Evolutionary conservation across 2,888 invertebrate genomes (phyloP), one percentile per base, ranked within the genome.

Genomic region (Anoplius nigerrimus): DNA sequence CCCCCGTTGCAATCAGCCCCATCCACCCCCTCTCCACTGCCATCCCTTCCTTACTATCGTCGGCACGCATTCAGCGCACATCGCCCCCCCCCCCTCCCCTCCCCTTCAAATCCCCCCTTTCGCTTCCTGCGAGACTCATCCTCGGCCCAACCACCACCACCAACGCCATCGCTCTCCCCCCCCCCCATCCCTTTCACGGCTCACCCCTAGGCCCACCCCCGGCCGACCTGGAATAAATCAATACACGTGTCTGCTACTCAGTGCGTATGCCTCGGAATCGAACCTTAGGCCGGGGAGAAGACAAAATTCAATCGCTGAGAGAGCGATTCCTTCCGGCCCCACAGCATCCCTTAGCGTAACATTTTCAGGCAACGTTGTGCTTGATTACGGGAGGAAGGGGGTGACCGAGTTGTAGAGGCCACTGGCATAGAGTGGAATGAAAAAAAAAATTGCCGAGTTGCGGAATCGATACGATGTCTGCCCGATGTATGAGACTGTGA

Each of bases 231-330:
- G 84, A 88, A 88, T 88, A 88, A 88, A 88, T 88, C 88, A 88
- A 88, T 88, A 88, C 87, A 87, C 85, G 87, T 88, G 88, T 88
- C 88, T 88, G 87, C 86, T 83, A 82, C 84, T 82, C 80, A 82
- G 81, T 79, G 80, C 80, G 78, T 78, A 72, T 62, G 67, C 65
- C 65, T 66, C 63, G 59, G 58, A 80, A 74, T 74, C 75, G 76
- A 82, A 80, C 82, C 84, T 83, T 83, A 79, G 80, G 78, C 81
- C 75, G 71, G 75, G 78, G 61, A 66, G 69, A 70, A 60, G 45
- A 54, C 67, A 59, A 74, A 71, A 51, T 24, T 62, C 34, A 34
- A 34, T 34, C 1, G 4, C 34, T 34, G 11, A 11, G 11, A 34
- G 34, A n/a, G n/a, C n/a, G n/a, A n/a, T n/a, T n/a, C n/a, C n/a